phyloP scores from a whole-genome alignment of 2,888 invertebrate species.

The Yponomeuta malinellus region DNA sequence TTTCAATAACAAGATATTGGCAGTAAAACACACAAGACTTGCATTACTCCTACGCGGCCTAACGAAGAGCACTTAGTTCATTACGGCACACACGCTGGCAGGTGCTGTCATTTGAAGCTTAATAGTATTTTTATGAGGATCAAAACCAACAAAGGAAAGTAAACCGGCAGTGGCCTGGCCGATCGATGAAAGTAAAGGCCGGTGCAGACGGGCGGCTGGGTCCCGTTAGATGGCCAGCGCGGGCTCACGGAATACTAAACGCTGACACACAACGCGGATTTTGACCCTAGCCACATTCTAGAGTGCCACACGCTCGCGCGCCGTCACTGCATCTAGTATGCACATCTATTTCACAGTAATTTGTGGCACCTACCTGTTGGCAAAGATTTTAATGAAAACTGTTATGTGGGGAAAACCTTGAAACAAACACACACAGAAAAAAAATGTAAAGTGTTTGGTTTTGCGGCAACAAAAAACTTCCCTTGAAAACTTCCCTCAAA shows the following conservation, averaged over 20 bases:
- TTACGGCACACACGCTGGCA: background rate
- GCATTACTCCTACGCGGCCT: background rate
- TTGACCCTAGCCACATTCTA: conserved; percentile 74
- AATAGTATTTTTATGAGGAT: conserved; percentile 17
- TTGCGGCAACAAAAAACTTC: conserved; percentile 6
- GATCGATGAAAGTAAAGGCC: conserved; percentile 76
- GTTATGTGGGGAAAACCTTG: background rate
- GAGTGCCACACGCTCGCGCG: conserved; percentile 46
- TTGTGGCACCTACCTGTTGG: background rate
- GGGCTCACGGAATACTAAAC: conserved; percentile 72
- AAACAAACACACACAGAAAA: background rate
- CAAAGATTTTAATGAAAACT: background rate
- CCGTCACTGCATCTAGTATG: conserved; percentile 2
- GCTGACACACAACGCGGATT: conserved; percentile 75
- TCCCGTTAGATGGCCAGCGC: conserved; percentile 67
- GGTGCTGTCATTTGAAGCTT: conserved; percentile 3
- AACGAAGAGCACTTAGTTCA: background rate
- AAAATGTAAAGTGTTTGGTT: background rate
- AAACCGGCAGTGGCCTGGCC: conserved; percentile 60
- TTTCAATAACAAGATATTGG: background rate
- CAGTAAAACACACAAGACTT: background rate
- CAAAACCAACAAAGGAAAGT: conserved; percentile 72
- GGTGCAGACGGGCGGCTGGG: conserved; percentile 53
- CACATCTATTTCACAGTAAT: background rate
- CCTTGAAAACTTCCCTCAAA: conserved; percentile 5